Evolutionary conservation across 2,888 invertebrate species (phyloP).

Genomic region (Calliscelio sp.): DNA sequence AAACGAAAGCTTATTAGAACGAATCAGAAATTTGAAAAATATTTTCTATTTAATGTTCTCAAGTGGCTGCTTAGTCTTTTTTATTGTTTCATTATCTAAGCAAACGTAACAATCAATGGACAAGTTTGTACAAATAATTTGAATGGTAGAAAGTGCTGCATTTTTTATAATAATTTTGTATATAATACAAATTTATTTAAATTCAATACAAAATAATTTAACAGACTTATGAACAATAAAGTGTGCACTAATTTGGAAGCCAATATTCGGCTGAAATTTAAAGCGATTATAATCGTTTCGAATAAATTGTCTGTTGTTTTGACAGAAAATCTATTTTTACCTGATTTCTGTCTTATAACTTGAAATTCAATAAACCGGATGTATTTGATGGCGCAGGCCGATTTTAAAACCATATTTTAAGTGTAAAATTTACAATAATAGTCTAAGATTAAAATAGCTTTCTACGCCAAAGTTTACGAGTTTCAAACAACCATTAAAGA

Average conservation of each 20-base stretch:
- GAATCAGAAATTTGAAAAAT: slow-evolving; percentile 31
- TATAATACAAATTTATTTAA: no score
- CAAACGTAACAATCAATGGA: not conserved
- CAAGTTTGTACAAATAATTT: no score
- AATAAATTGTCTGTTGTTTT: slow-evolving; percentile 3
- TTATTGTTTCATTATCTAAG: not conserved
- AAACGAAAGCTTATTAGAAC: slow-evolving; percentile 44
- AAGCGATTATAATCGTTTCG: slow-evolving; percentile 6
- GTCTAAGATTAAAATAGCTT: slow-evolving; percentile 25
- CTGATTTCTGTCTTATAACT: slow-evolving; percentile 13
- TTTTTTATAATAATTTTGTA: no score
- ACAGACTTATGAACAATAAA: no score
- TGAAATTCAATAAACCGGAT: slow-evolving; percentile 30
- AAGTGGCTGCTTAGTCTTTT: no score
- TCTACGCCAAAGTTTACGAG: slow-evolving; percentile 22
- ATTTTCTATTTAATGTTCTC: slow-evolving; percentile 7
- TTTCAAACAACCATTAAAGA: slow-evolving; percentile 16
- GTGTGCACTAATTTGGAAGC: no score
- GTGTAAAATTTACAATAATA: slow-evolving; percentile 40
- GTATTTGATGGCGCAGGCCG: not conserved
- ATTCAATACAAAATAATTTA: no score
- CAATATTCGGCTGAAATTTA: no score
- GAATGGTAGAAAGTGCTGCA: no score
- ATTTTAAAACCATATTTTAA: slow-evolving; percentile 30
- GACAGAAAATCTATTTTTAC: slow-evolving; percentile 14